These are phyloP conservation scores for Zophobas morio DNA, from an alignment of 1,140 invertebrate species.

Conservation along the genomic window DNA sequence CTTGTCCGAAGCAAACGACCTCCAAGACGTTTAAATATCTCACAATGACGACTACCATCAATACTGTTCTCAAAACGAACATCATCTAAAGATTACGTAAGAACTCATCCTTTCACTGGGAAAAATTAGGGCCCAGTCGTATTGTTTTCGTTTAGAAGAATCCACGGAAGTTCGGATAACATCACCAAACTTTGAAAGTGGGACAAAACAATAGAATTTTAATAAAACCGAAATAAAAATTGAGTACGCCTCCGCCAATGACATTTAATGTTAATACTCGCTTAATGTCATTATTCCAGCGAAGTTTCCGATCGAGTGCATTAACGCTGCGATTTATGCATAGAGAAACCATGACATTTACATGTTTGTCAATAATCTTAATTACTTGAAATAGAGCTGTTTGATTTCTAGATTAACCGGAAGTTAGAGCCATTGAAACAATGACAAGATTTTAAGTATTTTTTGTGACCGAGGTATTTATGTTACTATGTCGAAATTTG, in stretches of 20 bases:
- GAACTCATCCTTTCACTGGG: constrained; percentile 9
- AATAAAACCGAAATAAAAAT: constrained; percentile 5
- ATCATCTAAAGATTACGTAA: not conserved
- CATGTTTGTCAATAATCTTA: not conserved
- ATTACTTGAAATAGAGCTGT: not conserved
- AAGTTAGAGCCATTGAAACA: not conserved
- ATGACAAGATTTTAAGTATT: not conserved
- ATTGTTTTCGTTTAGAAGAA: constrained; percentile 2
- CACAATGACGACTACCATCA: not conserved
- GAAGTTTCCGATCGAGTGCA: not conserved
- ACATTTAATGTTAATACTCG: not conserved
- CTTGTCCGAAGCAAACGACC: not conserved
- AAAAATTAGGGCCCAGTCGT: not conserved
- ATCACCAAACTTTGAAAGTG: constrained; percentile 11
- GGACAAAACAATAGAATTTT: not conserved
- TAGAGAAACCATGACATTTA: constrained; percentile 8
- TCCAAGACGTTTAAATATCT: not conserved
- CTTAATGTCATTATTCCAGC: not conserved
- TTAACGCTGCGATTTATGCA: not conserved
- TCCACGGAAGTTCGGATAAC: constrained; percentile 10
- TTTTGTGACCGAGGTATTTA: not conserved
- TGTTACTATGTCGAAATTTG: constrained; percentile 14
- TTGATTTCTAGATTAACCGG: not conserved
- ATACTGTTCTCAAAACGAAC: constrained; percentile 4
- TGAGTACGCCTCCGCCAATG: not conserved